A percentile compares a stretch with the other conserved stretches of the same genome.
Evolutionary conservation across 2,797 vertebrate genomes (phyloP).

Genomic region (Siniperca obscura): DNA sequence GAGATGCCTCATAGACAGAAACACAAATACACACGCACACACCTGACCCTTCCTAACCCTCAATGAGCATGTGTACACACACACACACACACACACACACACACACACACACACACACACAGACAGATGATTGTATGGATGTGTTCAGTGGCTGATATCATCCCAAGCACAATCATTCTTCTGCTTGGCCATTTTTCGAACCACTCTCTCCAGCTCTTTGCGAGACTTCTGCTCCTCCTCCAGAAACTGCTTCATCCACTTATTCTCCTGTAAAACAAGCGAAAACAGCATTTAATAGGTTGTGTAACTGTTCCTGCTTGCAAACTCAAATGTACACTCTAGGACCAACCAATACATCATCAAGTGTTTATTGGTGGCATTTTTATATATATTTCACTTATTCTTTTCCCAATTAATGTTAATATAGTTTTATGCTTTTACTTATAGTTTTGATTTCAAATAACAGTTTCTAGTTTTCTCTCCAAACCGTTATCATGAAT

Average conservation of each 20-base stretch:
- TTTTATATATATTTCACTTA: not conserved
- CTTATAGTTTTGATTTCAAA: not conserved
- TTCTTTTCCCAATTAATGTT: not conserved
- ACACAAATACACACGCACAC: constrained; percentile 29
- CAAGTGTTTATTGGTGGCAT: not conserved
- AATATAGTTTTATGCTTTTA: not conserved
- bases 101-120: not conserved
- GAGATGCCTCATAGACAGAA: constrained; percentile 46
- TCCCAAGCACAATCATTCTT: constrained; percentile 93
- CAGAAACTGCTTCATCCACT: constrained; percentile 96
- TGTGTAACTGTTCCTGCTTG: not conserved
- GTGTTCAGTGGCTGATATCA: constrained; percentile 86
- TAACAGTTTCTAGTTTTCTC: not conserved
- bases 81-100: constrained; percentile 25
- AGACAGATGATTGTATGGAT: constrained; percentile 2
- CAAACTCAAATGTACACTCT: not conserved
- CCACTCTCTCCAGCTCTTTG: constrained; percentile 94
- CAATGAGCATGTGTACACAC: constrained; percentile 28
- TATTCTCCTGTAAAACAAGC: constrained; percentile 89
- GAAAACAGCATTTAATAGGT: not conserved
- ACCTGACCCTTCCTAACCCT: not conserved
- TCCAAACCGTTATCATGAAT: not conserved
- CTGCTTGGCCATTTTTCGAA: constrained; percentile 94
- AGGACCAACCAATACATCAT: not conserved
- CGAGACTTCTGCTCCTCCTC: constrained; percentile 98